A percentile compares a stretch with the other conserved stretches of the same genome.
These are phyloP conservation scores for Delphinus delphis DNA, from an alignment of 2,113 vertebrate genomes.

Conservation along the genomic window DNA sequence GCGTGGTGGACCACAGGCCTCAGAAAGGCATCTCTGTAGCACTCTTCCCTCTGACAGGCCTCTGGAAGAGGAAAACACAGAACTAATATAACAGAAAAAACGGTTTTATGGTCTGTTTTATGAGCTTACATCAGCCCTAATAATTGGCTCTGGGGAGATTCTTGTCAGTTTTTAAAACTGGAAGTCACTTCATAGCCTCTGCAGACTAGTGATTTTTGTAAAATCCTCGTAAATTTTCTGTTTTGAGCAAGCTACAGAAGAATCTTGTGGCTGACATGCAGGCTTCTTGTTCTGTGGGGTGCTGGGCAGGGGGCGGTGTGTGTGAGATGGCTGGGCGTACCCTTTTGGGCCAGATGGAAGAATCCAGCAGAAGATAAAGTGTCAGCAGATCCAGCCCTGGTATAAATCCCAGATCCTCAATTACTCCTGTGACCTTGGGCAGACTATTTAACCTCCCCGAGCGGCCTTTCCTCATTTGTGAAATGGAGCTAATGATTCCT, in stretches of 20 bases:
- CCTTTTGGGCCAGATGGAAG: background rate
- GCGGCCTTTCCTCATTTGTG: background rate
- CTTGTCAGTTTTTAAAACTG: conserved; percentile 59
- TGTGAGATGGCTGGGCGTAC: background rate
- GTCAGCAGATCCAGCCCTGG: background rate
- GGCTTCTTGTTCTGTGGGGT: background rate
- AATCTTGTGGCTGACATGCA: background rate
- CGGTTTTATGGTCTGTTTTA: conserved; percentile 60
- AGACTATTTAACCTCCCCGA: background rate
- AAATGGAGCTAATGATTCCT: conserved; percentile 50
- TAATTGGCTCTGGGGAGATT: conserved; percentile 42
- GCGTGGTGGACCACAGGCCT: background rate
- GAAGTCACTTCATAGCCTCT: conserved; percentile 25
- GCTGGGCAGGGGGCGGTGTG: background rate
- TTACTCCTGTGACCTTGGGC: background rate
- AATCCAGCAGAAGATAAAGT: background rate
- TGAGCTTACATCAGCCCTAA: conserved; percentile 54
- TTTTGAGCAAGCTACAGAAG: background rate
- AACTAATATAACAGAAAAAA: conserved; percentile 12
- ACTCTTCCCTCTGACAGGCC: background rate
- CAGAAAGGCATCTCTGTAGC: background rate
- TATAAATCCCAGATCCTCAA: background rate
- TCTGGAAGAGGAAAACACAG: conserved; percentile 15
- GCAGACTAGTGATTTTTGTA: conserved; percentile 22
- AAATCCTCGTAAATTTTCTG: background rate